A percentile compares a stretch with the other conserved stretches of the same genome.
These are phyloP conservation scores for Rhaphigaster nebulosa DNA, from an alignment of 2,888 invertebrate species.

Conservation along the genomic window DNA sequence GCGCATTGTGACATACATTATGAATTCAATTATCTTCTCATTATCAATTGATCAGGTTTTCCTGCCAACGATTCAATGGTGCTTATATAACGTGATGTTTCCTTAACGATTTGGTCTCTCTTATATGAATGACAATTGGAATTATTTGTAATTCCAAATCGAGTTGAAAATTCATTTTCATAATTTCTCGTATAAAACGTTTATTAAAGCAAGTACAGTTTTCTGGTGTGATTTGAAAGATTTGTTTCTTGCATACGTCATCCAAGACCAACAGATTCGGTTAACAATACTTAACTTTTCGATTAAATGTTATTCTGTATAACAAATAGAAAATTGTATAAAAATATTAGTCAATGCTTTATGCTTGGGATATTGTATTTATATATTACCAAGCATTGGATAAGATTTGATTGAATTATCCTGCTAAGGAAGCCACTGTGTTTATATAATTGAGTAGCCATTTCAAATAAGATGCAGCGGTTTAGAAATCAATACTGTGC, in stretches of 20 bases:
- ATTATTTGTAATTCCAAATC: not conserved
- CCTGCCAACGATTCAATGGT: not conserved
- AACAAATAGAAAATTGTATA: too few species aligned
- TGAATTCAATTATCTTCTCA: not conserved
- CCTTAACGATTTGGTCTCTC: not conserved
- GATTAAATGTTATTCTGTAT: too few species aligned
- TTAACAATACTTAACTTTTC: not conserved
- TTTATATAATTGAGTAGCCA: not conserved
- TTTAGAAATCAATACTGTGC: not conserved
- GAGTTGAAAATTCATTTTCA: not conserved
- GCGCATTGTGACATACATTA: not conserved
- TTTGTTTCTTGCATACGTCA: not conserved
- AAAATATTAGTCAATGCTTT: too few species aligned
- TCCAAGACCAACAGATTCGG: not conserved
- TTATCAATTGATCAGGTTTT: not conserved
- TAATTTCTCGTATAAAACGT: too few species aligned
- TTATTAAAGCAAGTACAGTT: too few species aligned
- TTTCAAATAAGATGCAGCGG: not conserved
- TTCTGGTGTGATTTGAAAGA: not conserved
- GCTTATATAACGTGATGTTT: not conserved
- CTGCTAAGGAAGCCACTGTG: not conserved
- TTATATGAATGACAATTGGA: not conserved
- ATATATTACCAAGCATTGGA: too few species aligned
- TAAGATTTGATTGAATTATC: too few species aligned
- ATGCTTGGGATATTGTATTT: too few species aligned